Percentiles rank a stretch among this genome's conserved stretches.
Conservation (phyloP, 2,888 invertebrate genomes). For the Fabriciana adippe region DNA sequence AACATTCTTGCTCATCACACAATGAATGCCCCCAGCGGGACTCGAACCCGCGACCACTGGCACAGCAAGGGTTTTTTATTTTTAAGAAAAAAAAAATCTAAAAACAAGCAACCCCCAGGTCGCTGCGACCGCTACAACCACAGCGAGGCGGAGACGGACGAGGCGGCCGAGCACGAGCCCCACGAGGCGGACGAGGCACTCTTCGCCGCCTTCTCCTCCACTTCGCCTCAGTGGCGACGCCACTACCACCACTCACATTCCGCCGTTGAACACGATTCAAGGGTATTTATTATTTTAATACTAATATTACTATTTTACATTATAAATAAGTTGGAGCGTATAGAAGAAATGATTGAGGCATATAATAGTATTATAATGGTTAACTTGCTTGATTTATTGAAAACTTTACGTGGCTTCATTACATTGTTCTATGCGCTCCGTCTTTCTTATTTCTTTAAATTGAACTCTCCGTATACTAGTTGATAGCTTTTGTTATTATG, state of each 20-base stretch:
- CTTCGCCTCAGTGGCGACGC: conserved; percentile 74
- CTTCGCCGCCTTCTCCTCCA: conserved; percentile 76
- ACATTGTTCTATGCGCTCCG: too few relatives aligned
- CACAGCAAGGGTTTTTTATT: neutral
- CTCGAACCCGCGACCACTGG: too few relatives aligned
- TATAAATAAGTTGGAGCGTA: too few relatives aligned
- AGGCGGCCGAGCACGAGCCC: conserved; percentile 61
- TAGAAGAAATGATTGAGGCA: too few relatives aligned
- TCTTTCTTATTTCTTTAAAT: too few relatives aligned
- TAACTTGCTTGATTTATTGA: too few relatives aligned
- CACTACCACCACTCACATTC: conserved; percentile 64
- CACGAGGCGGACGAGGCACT: conserved; percentile 66
- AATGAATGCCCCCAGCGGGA: too few relatives aligned
- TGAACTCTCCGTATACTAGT: too few relatives aligned
- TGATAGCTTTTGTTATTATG: too few relatives aligned
- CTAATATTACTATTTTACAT: neutral
- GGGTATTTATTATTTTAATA: conserved; percentile 32
- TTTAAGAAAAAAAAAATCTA: neutral
- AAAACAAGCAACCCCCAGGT: conserved; percentile 49
- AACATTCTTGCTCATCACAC: too few relatives aligned
- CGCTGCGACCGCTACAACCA: conserved; percentile 79
- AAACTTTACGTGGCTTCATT: too few relatives aligned
- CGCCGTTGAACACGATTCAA: conserved; percentile 43
- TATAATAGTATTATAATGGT: too few relatives aligned
- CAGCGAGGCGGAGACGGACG: conserved; percentile 79